phyloP scores from a whole-genome alignment of 2,113 vertebrate species.

The Meriones unguiculatus region DNA sequence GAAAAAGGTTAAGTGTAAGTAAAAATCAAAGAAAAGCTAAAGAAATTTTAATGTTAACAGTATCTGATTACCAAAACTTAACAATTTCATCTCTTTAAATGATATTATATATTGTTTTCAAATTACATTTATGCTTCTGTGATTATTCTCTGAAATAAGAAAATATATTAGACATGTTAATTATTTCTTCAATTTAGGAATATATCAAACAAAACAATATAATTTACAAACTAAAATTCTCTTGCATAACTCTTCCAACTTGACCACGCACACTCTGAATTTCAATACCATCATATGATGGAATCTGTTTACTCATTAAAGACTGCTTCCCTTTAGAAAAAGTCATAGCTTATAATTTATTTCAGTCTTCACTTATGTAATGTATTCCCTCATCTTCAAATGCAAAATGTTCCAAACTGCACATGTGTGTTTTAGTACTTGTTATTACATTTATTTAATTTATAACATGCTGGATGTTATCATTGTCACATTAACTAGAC shows the following conservation, averaged over 20 bases:
- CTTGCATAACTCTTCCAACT: not conserved
- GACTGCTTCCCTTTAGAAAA: not conserved
- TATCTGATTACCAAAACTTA: not conserved
- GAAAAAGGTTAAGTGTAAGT: not conserved
- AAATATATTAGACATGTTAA: not conserved
- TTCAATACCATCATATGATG: not conserved
- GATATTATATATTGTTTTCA: not conserved
- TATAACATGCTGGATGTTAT: not conserved
- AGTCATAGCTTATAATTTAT: not conserved
- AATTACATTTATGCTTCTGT: not conserved
- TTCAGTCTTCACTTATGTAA: not conserved
- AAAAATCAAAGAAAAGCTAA: not conserved
- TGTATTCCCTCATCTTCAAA: not conserved
- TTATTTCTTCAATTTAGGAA: not conserved
- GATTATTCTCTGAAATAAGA: constrained; percentile 1
- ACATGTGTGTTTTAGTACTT: not conserved
- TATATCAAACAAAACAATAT: not conserved
- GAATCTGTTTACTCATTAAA: not conserved
- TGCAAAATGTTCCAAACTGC: not conserved
- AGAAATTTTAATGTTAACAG: not conserved
- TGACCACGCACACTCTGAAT: not conserved
- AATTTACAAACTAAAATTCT: constrained; percentile 1
- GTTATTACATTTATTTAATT: not conserved
- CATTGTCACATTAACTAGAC: not conserved
- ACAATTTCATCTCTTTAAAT: not conserved